A percentile compares a stretch with the other conserved stretches of the same genome.
These are phyloP conservation scores for Drosophila greeni DNA, from an alignment of 2,888 invertebrate genomes.

Conservation along the genomic window DNA sequence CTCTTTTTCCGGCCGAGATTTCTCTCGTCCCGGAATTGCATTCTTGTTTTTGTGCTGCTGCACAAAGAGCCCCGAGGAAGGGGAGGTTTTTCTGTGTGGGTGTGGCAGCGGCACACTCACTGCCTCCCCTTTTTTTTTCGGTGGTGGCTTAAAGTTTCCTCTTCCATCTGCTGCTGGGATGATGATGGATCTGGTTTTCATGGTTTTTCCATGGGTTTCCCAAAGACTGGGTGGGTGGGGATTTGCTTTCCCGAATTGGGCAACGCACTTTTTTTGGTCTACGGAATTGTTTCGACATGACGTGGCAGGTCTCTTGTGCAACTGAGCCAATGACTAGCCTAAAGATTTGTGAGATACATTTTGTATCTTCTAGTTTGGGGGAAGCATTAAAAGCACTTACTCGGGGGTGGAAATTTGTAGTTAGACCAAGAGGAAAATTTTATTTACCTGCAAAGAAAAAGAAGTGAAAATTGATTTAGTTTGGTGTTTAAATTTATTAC, in stretches of 20 bases:
- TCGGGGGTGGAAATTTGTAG: conserved; percentile 14
- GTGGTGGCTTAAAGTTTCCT: conserved; percentile 63
- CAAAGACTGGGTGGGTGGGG: neutral
- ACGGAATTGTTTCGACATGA: conserved; percentile 32
- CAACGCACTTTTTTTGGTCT: conserved; percentile 14
- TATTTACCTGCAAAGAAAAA: conserved; percentile 59
- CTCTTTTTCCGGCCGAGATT: conserved; percentile 54
- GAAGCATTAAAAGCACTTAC: conserved; percentile 14
- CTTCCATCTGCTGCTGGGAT: conserved; percentile 23
- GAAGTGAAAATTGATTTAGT: conserved; percentile 7
- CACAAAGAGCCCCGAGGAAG: conserved; percentile 8
- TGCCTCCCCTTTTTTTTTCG: conserved; percentile 23
- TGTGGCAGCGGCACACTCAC: conserved; percentile 14
- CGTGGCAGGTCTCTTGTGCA: conserved; percentile 29
- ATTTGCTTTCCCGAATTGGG: conserved; percentile 8
- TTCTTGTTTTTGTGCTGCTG: conserved; percentile 32
- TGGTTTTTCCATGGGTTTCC: conserved; percentile 6
- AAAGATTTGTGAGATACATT: conserved; percentile 22
- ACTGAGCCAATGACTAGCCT: conserved; percentile 23
- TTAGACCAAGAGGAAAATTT: conserved; percentile 7
- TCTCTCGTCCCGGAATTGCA: conserved; percentile 48
- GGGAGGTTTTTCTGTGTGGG: conserved; percentile 12
- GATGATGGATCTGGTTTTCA: conserved; percentile 34
- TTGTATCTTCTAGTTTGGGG: conserved; percentile 7
- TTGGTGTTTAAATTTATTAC: neutral